Conservation (phyloP, 2,888 invertebrate species). For the Lithosia quadra region DNA sequence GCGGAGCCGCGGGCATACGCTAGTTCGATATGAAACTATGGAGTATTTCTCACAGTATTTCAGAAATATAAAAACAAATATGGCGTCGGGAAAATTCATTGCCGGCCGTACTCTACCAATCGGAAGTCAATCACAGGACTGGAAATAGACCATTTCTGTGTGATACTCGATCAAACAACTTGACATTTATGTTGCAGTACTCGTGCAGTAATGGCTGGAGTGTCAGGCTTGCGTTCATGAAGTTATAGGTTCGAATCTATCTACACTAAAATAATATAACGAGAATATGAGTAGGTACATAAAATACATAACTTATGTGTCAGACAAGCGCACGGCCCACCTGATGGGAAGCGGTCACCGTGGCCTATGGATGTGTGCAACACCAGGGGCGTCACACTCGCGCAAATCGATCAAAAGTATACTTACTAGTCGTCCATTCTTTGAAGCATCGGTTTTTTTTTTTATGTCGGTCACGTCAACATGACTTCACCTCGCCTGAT, state of each 20-base stretch:
- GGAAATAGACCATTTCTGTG: neutral
- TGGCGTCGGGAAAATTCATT: neutral
- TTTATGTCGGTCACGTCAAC: too few relatives aligned
- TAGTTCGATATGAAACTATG: too few relatives aligned
- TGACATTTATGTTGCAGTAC: neutral
- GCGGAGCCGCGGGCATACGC: too few relatives aligned
- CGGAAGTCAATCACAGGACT: neutral
- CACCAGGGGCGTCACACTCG: too few relatives aligned
- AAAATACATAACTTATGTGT: too few relatives aligned
- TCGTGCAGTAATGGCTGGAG: neutral
- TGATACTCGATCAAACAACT: neutral
- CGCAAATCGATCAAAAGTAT: neutral
- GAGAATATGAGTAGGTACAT: too few relatives aligned
- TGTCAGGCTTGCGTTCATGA: neutral
- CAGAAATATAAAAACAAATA: neutral
- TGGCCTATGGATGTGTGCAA: too few relatives aligned
- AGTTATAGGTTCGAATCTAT: neutral
- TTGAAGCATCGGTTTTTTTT: constrained; percentile 4
- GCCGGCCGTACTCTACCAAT: neutral
- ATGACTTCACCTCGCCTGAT: too few relatives aligned
- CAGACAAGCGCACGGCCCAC: too few relatives aligned
- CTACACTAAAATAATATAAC: too few relatives aligned
- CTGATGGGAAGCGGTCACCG: too few relatives aligned
- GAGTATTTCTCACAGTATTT: neutral
- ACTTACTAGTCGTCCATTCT: neutral